Base-by-base conservation (phyloP, 2,113 vertebrate species). In the Pithys albifrons region DNA sequence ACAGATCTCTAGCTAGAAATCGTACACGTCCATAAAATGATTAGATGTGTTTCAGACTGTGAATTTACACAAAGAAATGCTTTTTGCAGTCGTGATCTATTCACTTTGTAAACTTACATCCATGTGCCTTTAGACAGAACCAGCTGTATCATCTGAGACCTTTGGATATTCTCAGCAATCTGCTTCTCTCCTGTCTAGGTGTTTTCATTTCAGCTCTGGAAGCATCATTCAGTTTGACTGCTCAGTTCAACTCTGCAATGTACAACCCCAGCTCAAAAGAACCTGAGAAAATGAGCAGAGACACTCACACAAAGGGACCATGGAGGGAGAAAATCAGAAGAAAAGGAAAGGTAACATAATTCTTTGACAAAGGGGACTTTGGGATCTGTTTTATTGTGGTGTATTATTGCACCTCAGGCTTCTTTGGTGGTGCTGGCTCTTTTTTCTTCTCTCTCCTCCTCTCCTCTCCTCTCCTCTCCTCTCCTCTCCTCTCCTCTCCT, bases 211-310 rank as follows among this genome's bases (percentile, higher is more conserved):
- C 65, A 86, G 35, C 74, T 83, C 59, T 9, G 24, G 85, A 92
- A 80, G 45, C 58, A 80, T 88, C 92, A 82, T 78, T 95, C 95
- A 72, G 41, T 80, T 75, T 83, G 85, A 92, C 9, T 71, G 72
- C 89, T 83, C 73, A 55, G 69, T 78, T 94, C 81, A 95, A 96
- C 93, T 59, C 54, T 59, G 77, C 12, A 58, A 5, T 49, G 37
- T 91, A 91, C 1, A 0, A 93, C 87, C 29, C 12, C 61, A 87
- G 57, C 51, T 91, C 85, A 95, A 97, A 97, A 93, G 85, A 96
- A 89, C 71, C 77, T 82, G 85, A 93, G 79, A 78, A 91, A 97
- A 95, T 27, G 29, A 97, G 62, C 70, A 85, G 66, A 96, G 88
- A 83, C 65, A 73, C 37, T n/a, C 31, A 54, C n/a, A 82, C 59